Conservation (phyloP, 92 coral and sea anemone genomes). For the Palythoa grandiflora region DNA sequence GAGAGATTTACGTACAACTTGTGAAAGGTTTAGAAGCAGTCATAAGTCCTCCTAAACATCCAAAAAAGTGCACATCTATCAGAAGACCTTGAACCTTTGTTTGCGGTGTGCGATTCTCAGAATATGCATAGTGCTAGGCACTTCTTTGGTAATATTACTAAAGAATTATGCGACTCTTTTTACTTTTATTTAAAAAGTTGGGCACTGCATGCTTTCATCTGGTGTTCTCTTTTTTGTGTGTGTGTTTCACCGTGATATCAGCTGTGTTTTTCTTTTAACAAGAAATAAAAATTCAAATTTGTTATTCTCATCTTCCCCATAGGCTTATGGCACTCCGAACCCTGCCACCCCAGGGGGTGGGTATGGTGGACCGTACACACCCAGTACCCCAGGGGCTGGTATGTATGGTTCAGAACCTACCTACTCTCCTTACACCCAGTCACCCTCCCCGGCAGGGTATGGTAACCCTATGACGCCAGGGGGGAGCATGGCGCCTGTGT, state of each 20-base stretch:
- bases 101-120: too few relatives aligned
- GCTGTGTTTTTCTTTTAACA: not conserved
- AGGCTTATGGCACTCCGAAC: slow-evolving; percentile 96
- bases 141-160: too few relatives aligned
- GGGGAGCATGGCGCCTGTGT: slow-evolving; percentile 92
- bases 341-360: slow-evolving; percentile 98
- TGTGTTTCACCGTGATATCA: too few relatives aligned
- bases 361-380: slow-evolving; percentile 92
- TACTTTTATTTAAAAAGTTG: too few relatives aligned
- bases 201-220: too few relatives aligned
- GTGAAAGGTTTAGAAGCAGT: too few relatives aligned
- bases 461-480: slow-evolving; percentile 99
- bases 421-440: slow-evolving; percentile 96
- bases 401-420: slow-evolving; percentile 99
- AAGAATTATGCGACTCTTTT: too few relatives aligned
- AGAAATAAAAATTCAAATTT: not conserved
- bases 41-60: too few relatives aligned
- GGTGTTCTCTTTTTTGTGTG: not conserved
- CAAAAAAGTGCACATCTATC: too few relatives aligned
- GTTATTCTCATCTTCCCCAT: not conserved
- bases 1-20: too few relatives aligned
- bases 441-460: slow-evolving; percentile 97
- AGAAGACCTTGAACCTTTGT: too few relatives aligned
- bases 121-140: too few relatives aligned
- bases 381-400: slow-evolving; percentile 97